phyloP scores from a whole-genome alignment of 2,797 vertebrate species.

The Trachops cirrhosus region DNA sequence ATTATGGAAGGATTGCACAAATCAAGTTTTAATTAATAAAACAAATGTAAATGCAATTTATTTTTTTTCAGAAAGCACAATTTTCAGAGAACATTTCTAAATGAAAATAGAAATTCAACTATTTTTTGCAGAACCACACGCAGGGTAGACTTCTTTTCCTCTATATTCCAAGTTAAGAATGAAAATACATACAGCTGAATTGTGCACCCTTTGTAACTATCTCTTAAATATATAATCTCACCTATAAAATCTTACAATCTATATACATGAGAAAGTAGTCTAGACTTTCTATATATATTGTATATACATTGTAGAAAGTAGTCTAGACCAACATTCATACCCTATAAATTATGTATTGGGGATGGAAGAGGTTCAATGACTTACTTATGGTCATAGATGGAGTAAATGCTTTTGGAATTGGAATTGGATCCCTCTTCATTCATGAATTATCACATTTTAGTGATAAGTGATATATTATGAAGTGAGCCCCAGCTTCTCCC shows the following conservation, averaged over 20 bases:
- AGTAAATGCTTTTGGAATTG: neutral
- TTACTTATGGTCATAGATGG: neutral
- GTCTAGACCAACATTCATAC: neutral
- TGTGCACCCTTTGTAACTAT: neutral
- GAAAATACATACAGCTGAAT: neutral
- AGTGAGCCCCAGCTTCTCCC: neutral
- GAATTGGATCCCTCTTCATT: neutral
- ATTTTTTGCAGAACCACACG: neutral
- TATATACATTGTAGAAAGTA: neutral
- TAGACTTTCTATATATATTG: neutral
- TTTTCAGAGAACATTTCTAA: conserved; percentile 10
- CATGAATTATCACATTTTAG: neutral
- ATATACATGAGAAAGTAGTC: neutral
- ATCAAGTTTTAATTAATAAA: conserved; percentile 59
- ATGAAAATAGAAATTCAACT: conserved; percentile 13
- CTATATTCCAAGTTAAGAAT: neutral
- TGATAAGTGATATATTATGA: neutral
- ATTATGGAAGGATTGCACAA: conserved; percentile 34
- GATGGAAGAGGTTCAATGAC: neutral
- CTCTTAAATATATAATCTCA: neutral
- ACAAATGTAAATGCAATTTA: neutral
- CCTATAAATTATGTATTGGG: neutral
- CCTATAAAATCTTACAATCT: neutral
- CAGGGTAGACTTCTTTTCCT: neutral
- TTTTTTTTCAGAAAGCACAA: neutral